phyloP scores from a whole-genome alignment of 2,797 vertebrate species.

The Heterohyrax brucei region DNA sequence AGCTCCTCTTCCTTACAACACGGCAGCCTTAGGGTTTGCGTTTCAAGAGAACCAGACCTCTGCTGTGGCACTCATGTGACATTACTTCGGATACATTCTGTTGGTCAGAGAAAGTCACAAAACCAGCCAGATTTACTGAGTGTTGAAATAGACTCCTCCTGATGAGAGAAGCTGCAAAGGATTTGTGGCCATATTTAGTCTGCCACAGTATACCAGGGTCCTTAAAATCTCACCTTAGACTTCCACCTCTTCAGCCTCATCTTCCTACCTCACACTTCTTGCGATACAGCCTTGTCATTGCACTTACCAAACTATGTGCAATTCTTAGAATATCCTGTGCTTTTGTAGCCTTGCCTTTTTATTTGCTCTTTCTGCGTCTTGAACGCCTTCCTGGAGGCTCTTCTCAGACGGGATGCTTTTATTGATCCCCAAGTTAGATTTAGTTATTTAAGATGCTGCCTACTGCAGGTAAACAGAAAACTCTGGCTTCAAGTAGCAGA shows the following conservation, averaged over 20 bases:
- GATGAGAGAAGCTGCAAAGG: background rate
- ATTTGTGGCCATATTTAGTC: background rate
- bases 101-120: background rate
- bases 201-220: background rate
- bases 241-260: background rate
- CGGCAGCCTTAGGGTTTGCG: background rate
- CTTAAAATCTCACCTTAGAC: background rate
- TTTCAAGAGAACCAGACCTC: background rate
- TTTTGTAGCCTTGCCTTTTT: background rate
- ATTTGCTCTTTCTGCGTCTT: conserved; percentile 16
- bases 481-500: background rate
- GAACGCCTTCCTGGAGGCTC: background rate
- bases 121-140: background rate
- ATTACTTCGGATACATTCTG: background rate
- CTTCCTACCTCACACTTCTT: background rate
- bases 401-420: background rate
- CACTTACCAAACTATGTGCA: background rate
- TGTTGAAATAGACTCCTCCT: background rate
- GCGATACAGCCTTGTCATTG: background rate
- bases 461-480: background rate
- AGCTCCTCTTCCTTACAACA: background rate
- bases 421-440: background rate
- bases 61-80: background rate
- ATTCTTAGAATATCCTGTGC: background rate
- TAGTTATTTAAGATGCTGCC: background rate